phyloP scores from a whole-genome alignment of 1,140 invertebrate species.

The Steinernema khuongi region DNA sequence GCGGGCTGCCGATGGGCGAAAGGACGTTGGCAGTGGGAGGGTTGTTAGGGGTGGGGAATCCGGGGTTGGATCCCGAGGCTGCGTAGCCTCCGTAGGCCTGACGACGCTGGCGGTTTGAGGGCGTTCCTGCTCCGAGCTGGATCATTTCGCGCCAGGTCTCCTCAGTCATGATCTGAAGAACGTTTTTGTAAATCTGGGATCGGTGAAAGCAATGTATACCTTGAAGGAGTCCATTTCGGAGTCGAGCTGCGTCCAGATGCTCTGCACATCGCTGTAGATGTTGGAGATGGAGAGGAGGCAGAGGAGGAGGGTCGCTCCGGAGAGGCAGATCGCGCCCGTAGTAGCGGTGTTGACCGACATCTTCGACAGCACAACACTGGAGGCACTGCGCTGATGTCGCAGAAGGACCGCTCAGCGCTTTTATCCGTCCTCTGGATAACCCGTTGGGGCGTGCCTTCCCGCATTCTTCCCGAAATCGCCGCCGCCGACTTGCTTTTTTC shows the following conservation, averaged over 20 bases:
- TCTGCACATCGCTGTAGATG: conserved; percentile 13
- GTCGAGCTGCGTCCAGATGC: neutral
- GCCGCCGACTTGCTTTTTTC: too few relatives aligned
- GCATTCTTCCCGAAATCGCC: too few relatives aligned
- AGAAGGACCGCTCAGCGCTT: too few relatives aligned
- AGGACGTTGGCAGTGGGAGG: too few relatives aligned
- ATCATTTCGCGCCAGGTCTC: conserved; percentile 54
- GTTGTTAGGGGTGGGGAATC: too few relatives aligned
- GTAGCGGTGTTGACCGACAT: too few relatives aligned
- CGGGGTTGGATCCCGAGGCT: conserved; percentile 31
- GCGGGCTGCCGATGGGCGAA: neutral
- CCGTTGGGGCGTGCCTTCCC: too few relatives aligned
- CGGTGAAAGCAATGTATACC: neutral
- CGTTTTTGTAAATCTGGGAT: neutral
- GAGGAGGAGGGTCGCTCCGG: too few relatives aligned
- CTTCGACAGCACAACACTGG: too few relatives aligned
- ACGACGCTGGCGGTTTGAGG: conserved; percentile 50
- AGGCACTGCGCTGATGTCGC: too few relatives aligned
- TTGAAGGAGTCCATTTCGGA: conserved; percentile 2
- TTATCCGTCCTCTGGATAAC: too few relatives aligned
- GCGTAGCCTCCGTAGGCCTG: conserved; percentile 53
- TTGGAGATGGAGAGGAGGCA: neutral
- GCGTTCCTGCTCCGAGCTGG: conserved; percentile 47
- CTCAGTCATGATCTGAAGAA: conserved; percentile 44
- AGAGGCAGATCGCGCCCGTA: too few relatives aligned